These are phyloP conservation scores for Toxonevra muliebris DNA, from an alignment of 2,888 invertebrate genomes.

Conservation along the genomic window DNA sequence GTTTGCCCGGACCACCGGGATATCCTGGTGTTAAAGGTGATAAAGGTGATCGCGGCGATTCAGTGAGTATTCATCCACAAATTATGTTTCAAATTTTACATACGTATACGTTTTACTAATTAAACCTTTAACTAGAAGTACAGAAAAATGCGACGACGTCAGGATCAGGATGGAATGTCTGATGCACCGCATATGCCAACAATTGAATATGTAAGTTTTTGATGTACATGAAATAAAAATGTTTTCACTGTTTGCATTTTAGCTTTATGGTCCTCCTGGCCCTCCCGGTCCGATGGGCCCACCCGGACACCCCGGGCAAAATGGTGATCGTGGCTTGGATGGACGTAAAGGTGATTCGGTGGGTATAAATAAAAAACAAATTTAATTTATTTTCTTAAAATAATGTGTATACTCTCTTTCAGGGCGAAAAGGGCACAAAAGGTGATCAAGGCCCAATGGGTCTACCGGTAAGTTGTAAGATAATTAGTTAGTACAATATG, in stretches of 20 bases:
- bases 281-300: constrained; percentile 74
- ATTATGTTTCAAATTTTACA: neutral
- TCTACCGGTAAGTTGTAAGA: constrained; percentile 81
- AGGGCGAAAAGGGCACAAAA: constrained; percentile 64
- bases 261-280: constrained; percentile 73
- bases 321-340: constrained; percentile 74
- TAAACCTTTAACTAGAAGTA: constrained; percentile 58
- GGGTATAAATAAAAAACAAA: constrained; percentile 61
- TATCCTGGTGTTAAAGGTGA: constrained; percentile 91
- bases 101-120: constrained; percentile 37
- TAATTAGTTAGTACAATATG: neutral
- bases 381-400: constrained; percentile 19
- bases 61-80: constrained; percentile 72
- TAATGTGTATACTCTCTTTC: constrained; percentile 25
- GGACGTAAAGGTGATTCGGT: constrained; percentile 84
- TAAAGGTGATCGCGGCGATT: constrained; percentile 92
- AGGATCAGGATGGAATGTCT: constrained; percentile 65
- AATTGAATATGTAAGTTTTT: constrained; percentile 63
- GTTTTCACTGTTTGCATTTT: neutral
- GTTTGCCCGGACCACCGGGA: constrained; percentile 82
- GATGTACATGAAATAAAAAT: neutral
- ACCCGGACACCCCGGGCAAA: constrained; percentile 68
- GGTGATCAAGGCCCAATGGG: constrained; percentile 86
- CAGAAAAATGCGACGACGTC: constrained; percentile 65
- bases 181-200: constrained; percentile 65